Evolutionary conservation across 2,797 vertebrate species (phyloP).

Genomic region (Australoheros facetus): DNA sequence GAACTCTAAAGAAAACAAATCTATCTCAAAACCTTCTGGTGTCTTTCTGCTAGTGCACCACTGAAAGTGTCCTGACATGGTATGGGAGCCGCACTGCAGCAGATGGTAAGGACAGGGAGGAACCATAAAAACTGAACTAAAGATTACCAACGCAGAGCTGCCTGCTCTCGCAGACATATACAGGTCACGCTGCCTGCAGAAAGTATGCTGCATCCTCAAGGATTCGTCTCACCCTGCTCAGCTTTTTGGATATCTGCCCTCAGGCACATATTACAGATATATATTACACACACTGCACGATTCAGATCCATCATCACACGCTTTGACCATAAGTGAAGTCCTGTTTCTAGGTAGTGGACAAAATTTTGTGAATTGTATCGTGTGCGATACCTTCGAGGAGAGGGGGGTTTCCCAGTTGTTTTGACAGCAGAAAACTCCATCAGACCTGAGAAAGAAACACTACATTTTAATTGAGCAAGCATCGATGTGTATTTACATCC

Average conservation of each 20-base stretch:
- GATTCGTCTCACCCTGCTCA: neutral
- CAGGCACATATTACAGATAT: neutral
- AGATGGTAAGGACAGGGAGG: neutral
- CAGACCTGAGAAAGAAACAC: slow-evolving; percentile 70
- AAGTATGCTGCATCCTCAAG: neutral
- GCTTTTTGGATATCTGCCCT: neutral
- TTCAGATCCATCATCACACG: neutral
- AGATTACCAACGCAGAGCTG: neutral
- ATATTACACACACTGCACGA: neutral
- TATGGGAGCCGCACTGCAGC: neutral
- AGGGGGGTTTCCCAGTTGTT: slow-evolving; percentile 76
- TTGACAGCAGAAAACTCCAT: slow-evolving; percentile 86
- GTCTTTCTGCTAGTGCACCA: neutral
- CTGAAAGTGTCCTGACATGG: neutral
- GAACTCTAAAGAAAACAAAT: neutral
- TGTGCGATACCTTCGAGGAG: slow-evolving; percentile 80
- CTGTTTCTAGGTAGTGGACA: too few relatives aligned
- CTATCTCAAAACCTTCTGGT: neutral
- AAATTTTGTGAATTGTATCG: too few relatives aligned
- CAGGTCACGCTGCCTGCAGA: neutral
- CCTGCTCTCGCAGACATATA: neutral
- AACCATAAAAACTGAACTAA: neutral
- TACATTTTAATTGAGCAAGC: fast-evolving
- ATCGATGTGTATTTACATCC: neutral
- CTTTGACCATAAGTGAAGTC: too few relatives aligned